Evolutionary conservation across 2,797 vertebrate species (phyloP), one percentile per base, ranked within the genome.

Genomic region (Cottoperca gobio): DNA sequence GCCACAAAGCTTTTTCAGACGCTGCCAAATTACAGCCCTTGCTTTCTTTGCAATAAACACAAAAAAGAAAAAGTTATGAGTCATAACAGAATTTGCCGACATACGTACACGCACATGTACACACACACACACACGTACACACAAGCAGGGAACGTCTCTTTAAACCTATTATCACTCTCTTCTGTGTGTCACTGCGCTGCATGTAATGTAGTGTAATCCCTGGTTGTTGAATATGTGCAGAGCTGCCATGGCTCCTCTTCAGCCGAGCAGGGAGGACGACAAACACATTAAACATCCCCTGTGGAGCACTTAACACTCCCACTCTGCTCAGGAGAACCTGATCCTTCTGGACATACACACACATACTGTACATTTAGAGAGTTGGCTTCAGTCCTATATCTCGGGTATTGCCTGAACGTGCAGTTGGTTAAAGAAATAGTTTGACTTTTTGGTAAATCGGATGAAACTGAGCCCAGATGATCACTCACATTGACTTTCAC

Each of bases 121-220:
- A 21, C 48, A 60, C 59, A 69, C 33, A 6, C 60, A 55, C 65
- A 68, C 40, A 42, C 64, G 55, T 46, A 66, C 31, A 53, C 45
- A 53, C 31, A 66, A 28, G 76, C 31, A 46, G 57, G 59, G 81
- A 88, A 77, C 68, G 80, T 78, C 61, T 87, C 43, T 16, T 89
- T 89, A 88, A 88, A 88, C 78, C 85, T 83, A 79, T 92, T 86
- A 86, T 89, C 73, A 39, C 81, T 54, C 69, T 86, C 69, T 73
- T 79, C 85, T 87, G 78, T 91, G 90, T 92, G 85, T 90, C 87
- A 87, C 83, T 78, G 78, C 85, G 68, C 82, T 83, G 71, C 40
- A 43, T 81, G 78, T 86, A 88, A 88, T 86, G 77, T 65, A 79
- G 77, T 81, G 64, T 88, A 91, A 91, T 86, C 82, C 88, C 70